These are phyloP conservation scores for Promerops cafer DNA, from an alignment of 2,113 vertebrate genomes.

Conservation along the genomic window DNA sequence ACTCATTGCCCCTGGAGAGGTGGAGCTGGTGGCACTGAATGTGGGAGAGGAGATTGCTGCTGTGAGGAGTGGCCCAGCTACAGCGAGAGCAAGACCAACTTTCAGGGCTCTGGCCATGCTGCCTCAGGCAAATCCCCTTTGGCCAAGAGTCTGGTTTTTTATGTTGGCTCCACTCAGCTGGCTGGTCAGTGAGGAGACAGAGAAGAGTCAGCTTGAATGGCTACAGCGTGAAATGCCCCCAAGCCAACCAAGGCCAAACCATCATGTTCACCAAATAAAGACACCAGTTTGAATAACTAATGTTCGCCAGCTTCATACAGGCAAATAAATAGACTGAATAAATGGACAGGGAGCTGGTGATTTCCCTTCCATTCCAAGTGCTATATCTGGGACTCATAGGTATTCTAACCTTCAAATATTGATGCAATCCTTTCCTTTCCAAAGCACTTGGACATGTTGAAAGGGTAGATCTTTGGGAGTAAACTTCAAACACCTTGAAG, in stretches of 20 bases:
- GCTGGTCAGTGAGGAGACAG: neutral
- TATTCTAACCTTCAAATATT: neutral
- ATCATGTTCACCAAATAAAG: neutral
- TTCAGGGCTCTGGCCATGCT: neutral
- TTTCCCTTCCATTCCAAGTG: neutral
- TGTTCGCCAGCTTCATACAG: neutral
- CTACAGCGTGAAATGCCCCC: neutral
- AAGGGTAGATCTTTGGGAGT: neutral
- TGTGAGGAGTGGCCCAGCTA: neutral
- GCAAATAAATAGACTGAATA: neutral
- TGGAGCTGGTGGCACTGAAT: neutral
- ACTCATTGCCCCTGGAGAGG: neutral
- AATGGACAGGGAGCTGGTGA: neutral
- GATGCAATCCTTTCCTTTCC: neutral
- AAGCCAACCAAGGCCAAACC: neutral
- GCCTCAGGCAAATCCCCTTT: neutral
- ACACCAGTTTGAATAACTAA: neutral
- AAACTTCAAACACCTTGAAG: neutral
- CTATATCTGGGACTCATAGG: neutral
- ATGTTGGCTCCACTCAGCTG: neutral
- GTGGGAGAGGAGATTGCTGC: neutral
- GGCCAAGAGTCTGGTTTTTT: neutral
- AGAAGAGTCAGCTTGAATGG: neutral
- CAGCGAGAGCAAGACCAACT: neutral
- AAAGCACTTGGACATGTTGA: neutral